phyloP scores from a whole-genome alignment of 2,113 vertebrate species.

The Hemibagrus wyckioides region DNA sequence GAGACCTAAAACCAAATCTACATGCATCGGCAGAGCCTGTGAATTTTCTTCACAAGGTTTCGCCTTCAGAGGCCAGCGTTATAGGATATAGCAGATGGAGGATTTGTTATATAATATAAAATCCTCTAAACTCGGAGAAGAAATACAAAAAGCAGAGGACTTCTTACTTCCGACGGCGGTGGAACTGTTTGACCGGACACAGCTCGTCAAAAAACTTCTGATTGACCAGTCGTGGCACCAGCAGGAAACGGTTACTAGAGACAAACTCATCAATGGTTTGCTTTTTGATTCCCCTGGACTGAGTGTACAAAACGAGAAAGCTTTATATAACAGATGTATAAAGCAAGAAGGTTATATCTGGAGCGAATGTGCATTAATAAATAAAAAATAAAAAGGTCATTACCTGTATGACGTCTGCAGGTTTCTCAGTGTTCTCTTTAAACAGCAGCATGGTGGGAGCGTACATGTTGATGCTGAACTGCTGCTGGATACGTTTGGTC shows the following conservation, averaged over 20 bases:
- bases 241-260: conserved; percentile 89
- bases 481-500: conserved; percentile 72
- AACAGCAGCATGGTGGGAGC: conserved; percentile 89
- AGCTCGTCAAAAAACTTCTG: conserved; percentile 93
- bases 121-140: neutral
- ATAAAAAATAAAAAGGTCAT: neutral
- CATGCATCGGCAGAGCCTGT: neutral
- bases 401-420: conserved; percentile 89
- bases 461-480: conserved; percentile 85
- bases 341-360: neutral
- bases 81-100: neutral
- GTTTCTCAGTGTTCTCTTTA: conserved; percentile 84
- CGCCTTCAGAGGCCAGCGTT: neutral
- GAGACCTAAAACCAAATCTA: neutral
- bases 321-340: neutral
- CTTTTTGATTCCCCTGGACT: conserved; percentile 89
- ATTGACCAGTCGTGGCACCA: conserved; percentile 86
- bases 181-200: conserved; percentile 91
- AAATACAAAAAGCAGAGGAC: neutral
- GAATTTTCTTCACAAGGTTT: too few species aligned
- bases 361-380: neutral
- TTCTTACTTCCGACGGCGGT: conserved; percentile 90
- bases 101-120: neutral
- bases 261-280: conserved; percentile 92
- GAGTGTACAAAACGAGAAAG: neutral